Percentiles rank a stretch among this genome's conserved stretches.
Evolutionary conservation across 2,113 vertebrate genomes (phyloP).

Genomic region (Elaphurus davidianus): DNA sequence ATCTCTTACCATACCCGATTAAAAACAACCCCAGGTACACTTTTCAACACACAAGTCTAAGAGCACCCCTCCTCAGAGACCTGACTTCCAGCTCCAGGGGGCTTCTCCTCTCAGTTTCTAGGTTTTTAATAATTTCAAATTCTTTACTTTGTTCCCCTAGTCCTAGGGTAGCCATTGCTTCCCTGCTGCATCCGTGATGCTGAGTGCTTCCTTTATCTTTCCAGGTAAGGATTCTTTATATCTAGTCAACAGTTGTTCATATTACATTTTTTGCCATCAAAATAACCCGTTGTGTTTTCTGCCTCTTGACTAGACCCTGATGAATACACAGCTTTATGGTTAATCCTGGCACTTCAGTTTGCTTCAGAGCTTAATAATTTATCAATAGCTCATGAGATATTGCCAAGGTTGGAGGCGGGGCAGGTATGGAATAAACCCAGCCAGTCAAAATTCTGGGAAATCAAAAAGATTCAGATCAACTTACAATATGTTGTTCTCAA

Average conservation of each 20-base stretch:
- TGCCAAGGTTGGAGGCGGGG: background rate
- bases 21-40: background rate
- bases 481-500: slow-evolving; percentile 12
- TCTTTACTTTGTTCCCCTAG: background rate
- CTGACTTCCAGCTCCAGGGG: background rate
- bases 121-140: background rate
- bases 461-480: slow-evolving; percentile 29
- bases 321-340: background rate
- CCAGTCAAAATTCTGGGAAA: slow-evolving; percentile 46
- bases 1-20: background rate
- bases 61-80: background rate
- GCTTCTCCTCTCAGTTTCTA: background rate
- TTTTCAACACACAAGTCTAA: background rate
- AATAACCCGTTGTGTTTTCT: background rate
- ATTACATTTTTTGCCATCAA: background rate
- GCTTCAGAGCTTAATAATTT: slow-evolving; percentile 53
- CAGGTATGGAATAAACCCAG: background rate
- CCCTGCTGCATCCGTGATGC: background rate
- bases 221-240: background rate
- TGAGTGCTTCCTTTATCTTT: background rate
- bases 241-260: background rate
- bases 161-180: background rate
- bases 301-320: background rate
- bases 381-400: slow-evolving; percentile 11
- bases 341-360: background rate